Evolutionary conservation across 2,888 invertebrate genomes (phyloP).

Genomic region (Polyploca ridens): DNA sequence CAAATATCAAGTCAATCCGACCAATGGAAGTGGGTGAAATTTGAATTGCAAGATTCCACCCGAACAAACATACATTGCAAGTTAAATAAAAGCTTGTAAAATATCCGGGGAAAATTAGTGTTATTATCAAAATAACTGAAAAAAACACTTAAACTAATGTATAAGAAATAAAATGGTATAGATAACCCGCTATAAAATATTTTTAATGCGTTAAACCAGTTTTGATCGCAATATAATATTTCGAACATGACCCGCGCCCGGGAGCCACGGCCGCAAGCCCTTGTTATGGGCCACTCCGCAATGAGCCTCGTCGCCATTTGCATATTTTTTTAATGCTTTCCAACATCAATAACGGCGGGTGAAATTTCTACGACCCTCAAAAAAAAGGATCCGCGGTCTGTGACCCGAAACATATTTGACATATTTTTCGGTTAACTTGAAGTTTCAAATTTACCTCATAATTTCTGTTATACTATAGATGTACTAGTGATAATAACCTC

Average conservation of each 20-base stretch:
- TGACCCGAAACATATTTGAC: neutral
- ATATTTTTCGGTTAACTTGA: neutral
- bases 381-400: neutral
- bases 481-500: no score
- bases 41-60: no score
- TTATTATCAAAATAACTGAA: no score
- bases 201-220: neutral
- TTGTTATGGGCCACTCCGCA: neutral
- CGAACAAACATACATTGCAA: no score
- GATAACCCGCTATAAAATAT: neutral
- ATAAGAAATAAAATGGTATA: neutral
- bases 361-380: neutral
- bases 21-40: no score
- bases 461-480: neutral
- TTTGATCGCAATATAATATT: neutral
- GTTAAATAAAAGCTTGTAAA: no score
- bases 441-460: neutral
- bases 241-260: neutral
- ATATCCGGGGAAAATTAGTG: no score
- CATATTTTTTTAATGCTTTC: neutral
- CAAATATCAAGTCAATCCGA: no score
- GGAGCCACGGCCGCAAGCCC: neutral
- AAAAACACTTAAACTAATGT: no score
- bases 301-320: neutral
- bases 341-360: neutral